Base-by-base conservation (phyloP, 2,888 invertebrate genomes). In the Hedya salicella region DNA sequence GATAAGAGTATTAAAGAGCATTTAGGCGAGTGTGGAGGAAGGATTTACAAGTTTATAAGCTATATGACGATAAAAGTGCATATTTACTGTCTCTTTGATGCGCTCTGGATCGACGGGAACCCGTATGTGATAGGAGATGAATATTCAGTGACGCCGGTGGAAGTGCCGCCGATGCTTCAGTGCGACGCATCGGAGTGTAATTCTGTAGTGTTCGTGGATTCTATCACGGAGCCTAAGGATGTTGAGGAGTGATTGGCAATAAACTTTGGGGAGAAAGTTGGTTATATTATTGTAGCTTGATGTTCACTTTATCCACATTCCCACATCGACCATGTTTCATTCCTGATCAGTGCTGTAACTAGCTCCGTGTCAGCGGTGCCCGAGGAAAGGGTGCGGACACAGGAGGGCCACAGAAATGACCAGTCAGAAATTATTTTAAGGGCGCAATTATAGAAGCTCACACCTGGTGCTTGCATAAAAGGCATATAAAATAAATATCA, bases 1-100 rank as follows among this genome's bases (percentile, higher is more conserved):
- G 92, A 91, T 70, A 87, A 84, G 6, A 89, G 88, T 2, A 89
- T 92, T 0, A 91, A 91, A 8, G 92, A 92, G 68, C 92, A 92
- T 78, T 74, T 91, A 17, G 91, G 91, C 0, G 91, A 91, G 46
- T 92, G 92, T 25, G 92, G 92, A 0, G 91, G 91, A 0, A 76
- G 92, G 1, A 91, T 92, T 0, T 92, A 91, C 67, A 92, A 92
- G 44, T 92, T 92, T 8, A 91, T 92, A 0, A 91, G 89, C 42
- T 92, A 91, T 9, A 91, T 91, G 91, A 89, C 89, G 0, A 91
- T 91, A 0, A 91, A 90, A 69, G 91, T 92, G 0, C 91, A 92
- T 70, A 91, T 92, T 0, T 92, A 92, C 21, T 92, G 92, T 52
- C 67, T 92, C 3, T 92, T 92, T 14, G 92, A 92, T 19, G 87